Conservation (phyloP, 2,888 invertebrate genomes). For the Drosophila vallismaia region DNA sequence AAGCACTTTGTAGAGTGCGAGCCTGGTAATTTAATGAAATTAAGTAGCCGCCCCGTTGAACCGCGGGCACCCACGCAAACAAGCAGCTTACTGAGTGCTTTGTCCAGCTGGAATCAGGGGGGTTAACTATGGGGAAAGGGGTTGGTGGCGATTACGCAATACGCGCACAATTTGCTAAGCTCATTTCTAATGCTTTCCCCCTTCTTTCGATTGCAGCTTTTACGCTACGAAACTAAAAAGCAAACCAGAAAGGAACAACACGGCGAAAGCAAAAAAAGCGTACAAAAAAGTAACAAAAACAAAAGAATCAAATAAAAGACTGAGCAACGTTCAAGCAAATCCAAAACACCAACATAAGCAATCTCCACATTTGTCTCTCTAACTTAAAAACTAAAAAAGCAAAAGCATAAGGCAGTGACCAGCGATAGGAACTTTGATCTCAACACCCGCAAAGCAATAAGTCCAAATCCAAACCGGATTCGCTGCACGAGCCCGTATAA, state of each 20-base stretch:
- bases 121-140: not conserved
- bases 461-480: conserved; percentile 24
- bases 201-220: conserved; percentile 19
- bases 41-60: conserved; percentile 56
- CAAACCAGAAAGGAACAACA: conserved; percentile 25
- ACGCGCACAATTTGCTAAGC: conserved; percentile 48
- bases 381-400: conserved; percentile 17
- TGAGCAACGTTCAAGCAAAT: conserved; percentile 61
- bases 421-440: conserved; percentile 53
- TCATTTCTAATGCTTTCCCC: conserved; percentile 34
- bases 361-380: conserved; percentile 51
- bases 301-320: conserved; percentile 65
- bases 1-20: conserved; percentile 3
- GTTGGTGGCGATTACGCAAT: conserved; percentile 52
- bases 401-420: conserved; percentile 18
- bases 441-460: conserved; percentile 62
- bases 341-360: conserved; percentile 55
- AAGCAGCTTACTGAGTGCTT: conserved; percentile 19
- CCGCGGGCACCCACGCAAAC: conserved; percentile 42
- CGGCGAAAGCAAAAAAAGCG: conserved; percentile 45
- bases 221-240: conserved; percentile 27
- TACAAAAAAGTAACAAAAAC: conserved; percentile 44
- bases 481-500: conserved; percentile 80
- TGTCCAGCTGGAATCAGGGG: not conserved
- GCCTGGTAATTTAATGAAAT: conserved; percentile 53